phyloP scores from a whole-genome alignment of 2,113 vertebrate genomes.

The Notarius quadriscutis region DNA sequence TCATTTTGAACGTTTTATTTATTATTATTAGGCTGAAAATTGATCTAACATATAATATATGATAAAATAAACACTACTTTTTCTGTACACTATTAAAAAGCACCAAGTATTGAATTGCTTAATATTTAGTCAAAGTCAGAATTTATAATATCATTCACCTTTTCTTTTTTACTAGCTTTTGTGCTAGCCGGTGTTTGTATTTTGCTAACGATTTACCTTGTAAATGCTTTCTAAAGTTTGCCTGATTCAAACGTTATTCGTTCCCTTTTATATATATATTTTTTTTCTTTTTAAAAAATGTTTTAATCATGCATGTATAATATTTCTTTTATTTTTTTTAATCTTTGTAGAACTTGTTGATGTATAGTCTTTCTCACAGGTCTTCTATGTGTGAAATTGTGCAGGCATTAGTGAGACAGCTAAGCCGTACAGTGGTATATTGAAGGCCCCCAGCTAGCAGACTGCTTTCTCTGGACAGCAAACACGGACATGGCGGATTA shows the following conservation, averaged over 20 bases:
- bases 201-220: background rate
- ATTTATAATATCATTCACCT: background rate
- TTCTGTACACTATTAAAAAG: background rate
- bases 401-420: conserved; percentile 81
- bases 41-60: background rate
- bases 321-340: background rate
- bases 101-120: background rate
- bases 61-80: background rate
- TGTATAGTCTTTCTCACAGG: too few relatives aligned
- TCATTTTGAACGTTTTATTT: background rate
- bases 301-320: accelerated
- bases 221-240: background rate
- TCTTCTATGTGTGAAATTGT: background rate
- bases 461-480: conserved; percentile 80
- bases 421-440: conserved; percentile 71
- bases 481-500: conserved; percentile 93
- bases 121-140: background rate
- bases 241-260: background rate
- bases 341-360: background rate
- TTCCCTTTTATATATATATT: background rate
- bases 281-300: background rate
- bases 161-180: background rate
- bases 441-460: conserved; percentile 78
- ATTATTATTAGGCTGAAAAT: background rate
- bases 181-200: conserved; percentile 17